Evolutionary conservation across 1,140 invertebrate genomes (phyloP), one percentile per base, ranked within the genome.

Genomic region (Drosophila kanapiae): DNA sequence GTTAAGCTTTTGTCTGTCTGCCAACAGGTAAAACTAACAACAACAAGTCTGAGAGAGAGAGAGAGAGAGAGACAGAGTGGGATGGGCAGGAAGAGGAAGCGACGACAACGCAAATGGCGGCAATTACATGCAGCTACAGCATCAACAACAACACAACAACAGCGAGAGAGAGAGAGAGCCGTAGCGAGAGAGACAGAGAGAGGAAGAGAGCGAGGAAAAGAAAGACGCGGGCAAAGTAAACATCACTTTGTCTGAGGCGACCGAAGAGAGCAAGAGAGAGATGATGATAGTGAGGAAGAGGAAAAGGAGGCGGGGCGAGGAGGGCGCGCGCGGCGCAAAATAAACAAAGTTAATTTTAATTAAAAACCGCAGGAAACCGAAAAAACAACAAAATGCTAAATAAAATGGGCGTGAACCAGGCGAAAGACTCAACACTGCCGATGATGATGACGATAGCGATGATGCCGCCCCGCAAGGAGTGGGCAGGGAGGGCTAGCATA

Each of bases 301-400:
- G 6, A 14, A n/a, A 14, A 9, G 23, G 11, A 10, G 38, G 49
- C 31, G 14, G 48, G n/a, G 31, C 31, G 40, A 18, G 7, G 57
- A 56, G 77, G 81, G 77, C 47, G 78, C 13, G 78, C 37, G 78
- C 80, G 87, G 84, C 84, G 72, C 70, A 90, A 88, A 88, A 88
- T 90, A 84, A 88, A 88, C 84, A 88, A 88, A 90, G 84, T 88
- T 88, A 88, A 88, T 88, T 88, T 88, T 88, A 88, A 88, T 88
- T 88, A 88, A 88, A 88, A 88, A 88, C 84, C 81, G 84, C 84
- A 85, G 85, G 81, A 87, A 88, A 84, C 68, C 72, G 69, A 83
- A 78, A 80, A 76, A 85, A 80, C 81, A 85, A 70, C 74, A 78
- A 83, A 88, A 88, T 87, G 83, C 84, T 87, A 87, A 88, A 88